Evolutionary conservation across 2,797 vertebrate genomes (phyloP), one percentile per base, ranked within the genome.

Genomic region (Allobates femoralis): DNA sequence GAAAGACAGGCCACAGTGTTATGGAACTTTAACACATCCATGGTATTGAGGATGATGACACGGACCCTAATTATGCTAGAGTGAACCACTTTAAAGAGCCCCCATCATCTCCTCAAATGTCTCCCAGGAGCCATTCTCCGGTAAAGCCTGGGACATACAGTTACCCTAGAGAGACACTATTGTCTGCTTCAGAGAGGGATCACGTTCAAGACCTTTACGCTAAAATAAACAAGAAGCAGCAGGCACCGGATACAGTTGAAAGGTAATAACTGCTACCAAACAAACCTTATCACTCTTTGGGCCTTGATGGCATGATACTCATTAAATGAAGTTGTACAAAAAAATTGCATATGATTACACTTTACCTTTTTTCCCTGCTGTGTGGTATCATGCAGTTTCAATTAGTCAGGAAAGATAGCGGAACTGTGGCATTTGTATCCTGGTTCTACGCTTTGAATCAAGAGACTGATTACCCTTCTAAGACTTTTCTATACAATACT

Each of bases 1-100:
- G 95, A 97, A 56, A 94, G 94, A 2, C 95, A 94, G 15, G 90
- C 94, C 79, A 95, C 93, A 87, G 93, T 92, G 12, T 93, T 94
- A 66, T 90, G 87, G 12, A 95, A 96, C 81, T 92, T 93, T 58
- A 91, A 91, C 2, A 0, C 90, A 0, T 86, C 85, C 85, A 88
- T 19, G 95, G 97, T 53, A 95, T 98, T 3, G 97, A 99, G 8
- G 98, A 99, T 67, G 97, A 99, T 56, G 97, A 98, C 64, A 86
- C 93, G 62, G 98, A 99, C 91, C 98, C 98, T 32, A 98, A 98
- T 93, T 99, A 99, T 0, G 98, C 98, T 86, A 94, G 96, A 75
- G 98, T 99, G 85, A 97, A 98, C 90, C 93, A 96, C 86, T 99
- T 99, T 92, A 94, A 96, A 89, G 96, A 96, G 4, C 90, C 90